Evolutionary conservation across 2,113 vertebrate genomes (phyloP).

Genomic region (Aplodontia rufa): DNA sequence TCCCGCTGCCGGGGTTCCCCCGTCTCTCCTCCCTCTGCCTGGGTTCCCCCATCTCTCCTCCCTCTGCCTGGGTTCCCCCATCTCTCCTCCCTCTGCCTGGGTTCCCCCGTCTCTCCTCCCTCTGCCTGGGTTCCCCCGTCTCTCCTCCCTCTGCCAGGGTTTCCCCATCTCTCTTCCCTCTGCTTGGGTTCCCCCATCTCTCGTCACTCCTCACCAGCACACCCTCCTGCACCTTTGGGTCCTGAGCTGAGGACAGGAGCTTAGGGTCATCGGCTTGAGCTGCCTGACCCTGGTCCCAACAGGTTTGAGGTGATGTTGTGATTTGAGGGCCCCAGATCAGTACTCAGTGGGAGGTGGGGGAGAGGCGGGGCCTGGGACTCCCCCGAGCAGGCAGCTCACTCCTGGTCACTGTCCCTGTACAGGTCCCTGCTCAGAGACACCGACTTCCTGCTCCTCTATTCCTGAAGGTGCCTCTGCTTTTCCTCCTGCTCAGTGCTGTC

Average conservation of each 20-base stretch:
- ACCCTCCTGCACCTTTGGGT: not conserved
- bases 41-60: not conserved
- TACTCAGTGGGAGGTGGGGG: not conserved
- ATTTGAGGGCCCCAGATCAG: not conserved
- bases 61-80: fast-evolving
- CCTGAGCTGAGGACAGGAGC: not conserved
- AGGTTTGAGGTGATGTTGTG: not conserved
- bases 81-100: too few species aligned
- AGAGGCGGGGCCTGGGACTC: not conserved
- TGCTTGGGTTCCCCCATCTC: too few species aligned
- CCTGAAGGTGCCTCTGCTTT: conserved; percentile 18
- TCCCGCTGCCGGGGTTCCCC: too few species aligned
- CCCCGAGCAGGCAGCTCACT: not conserved
- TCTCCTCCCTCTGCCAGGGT: too few species aligned
- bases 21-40: too few species aligned
- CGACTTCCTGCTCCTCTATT: not conserved
- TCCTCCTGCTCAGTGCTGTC: not conserved
- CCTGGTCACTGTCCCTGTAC: not conserved
- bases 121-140: too few species aligned
- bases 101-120: too few species aligned
- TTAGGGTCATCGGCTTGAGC: not conserved
- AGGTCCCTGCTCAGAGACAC: not conserved
- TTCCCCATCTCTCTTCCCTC: not conserved
- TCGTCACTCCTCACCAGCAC: not conserved
- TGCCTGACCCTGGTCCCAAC: not conserved